These are phyloP conservation scores for Tortrix viridana DNA, from an alignment of 2,888 invertebrate genomes.

Conservation along the genomic window DNA sequence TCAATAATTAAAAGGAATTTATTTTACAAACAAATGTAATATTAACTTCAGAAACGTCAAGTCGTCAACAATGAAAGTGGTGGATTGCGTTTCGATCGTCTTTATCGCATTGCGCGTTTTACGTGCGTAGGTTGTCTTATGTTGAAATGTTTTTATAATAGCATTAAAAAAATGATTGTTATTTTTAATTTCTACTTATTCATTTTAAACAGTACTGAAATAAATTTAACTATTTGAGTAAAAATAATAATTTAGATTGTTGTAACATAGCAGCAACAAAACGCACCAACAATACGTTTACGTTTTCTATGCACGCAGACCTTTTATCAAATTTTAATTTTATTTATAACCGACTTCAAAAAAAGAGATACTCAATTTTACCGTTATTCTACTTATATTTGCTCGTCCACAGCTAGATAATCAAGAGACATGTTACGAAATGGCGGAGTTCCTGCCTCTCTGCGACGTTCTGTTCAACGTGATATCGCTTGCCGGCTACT, in stretches of 20 bases:
- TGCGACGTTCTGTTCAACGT: slow-evolving; percentile 97
- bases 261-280: too few species aligned
- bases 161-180: background rate
- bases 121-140: background rate
- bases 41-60: slow-evolving; percentile 42
- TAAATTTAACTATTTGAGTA: background rate
- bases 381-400: background rate
- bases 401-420: slow-evolving; percentile 36
- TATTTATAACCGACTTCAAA: too few species aligned
- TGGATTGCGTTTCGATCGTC: slow-evolving; percentile 44
- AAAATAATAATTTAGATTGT: background rate
- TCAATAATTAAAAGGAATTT: background rate
- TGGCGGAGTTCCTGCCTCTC: slow-evolving; percentile 94
- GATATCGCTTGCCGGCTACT: slow-evolving; percentile 94
- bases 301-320: too few species aligned
- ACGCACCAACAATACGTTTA: too few species aligned
- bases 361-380: too few species aligned
- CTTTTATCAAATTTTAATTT: too few species aligned
- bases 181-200: background rate
- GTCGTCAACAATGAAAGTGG: slow-evolving; percentile 27
- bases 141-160: background rate
- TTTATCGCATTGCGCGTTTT: background rate
- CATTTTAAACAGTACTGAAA: too few species aligned
- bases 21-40: background rate
- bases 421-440: slow-evolving; percentile 71